phyloP scores from a whole-genome alignment of 2,113 vertebrate genomes.

The Coturnix japonica region DNA sequence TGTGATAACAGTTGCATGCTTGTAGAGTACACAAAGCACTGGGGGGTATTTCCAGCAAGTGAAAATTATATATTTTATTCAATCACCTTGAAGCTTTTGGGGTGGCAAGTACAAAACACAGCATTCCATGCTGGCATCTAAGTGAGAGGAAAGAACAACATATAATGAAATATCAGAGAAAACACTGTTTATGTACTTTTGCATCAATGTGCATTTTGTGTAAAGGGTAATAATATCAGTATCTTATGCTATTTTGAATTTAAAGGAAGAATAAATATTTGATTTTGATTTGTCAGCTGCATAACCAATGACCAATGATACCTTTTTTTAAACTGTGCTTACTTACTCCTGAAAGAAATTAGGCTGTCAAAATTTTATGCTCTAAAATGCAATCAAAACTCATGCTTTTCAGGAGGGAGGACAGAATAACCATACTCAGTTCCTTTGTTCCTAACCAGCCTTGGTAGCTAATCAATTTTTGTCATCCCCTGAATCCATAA shows the following conservation, averaged over 20 bases:
- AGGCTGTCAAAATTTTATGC: neutral
- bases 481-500: constrained; percentile 58
- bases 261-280: neutral
- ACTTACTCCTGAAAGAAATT: neutral
- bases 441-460: constrained; percentile 33
- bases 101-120: neutral
- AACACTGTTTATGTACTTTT: constrained; percentile 7
- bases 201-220: neutral
- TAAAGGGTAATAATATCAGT: neutral
- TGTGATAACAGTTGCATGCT: neutral
- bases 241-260: neutral
- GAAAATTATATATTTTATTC: constrained; percentile 37
- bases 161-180: neutral
- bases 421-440: constrained; percentile 19
- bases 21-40: constrained; percentile 10
- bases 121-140: neutral
- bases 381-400: neutral
- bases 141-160: neutral
- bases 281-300: neutral
- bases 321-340: neutral
- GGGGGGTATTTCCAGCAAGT: constrained; percentile 22
- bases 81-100: neutral
- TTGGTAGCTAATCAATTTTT: constrained; percentile 50
- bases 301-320: neutral
- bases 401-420: constrained; percentile 12